Evolutionary conservation across 2,888 invertebrate genomes (phyloP), one percentile per base, ranked within the genome.

Genomic region (Mimachlamys varia): DNA sequence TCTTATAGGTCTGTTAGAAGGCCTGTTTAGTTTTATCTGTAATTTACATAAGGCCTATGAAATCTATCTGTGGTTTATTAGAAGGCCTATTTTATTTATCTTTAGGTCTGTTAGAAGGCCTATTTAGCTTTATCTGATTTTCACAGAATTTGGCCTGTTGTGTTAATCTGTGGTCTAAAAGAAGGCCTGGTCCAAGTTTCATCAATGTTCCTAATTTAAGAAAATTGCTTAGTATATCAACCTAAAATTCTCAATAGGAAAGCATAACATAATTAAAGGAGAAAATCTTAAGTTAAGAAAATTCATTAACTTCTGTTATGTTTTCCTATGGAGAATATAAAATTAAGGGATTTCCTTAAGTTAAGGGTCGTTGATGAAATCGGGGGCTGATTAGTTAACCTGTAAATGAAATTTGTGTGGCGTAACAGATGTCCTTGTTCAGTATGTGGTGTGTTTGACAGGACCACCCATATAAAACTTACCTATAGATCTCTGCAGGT

Each of bases 401-500:
- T n/a, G n/a, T n/a, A n/a, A n/a, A n/a, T n/a, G n/a, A n/a, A n/a
- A n/a, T n/a, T n/a, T n/a, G n/a, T n/a, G n/a, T n/a, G n/a, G n/a
- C n/a, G n/a, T n/a, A n/a, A n/a, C 50, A 50, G 50, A 50, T 12
- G 15, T 50, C 7, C 50, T 50, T 50, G 50, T 50, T 50, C 15
- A 50, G n/a, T n/a, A n/a, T n/a, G n/a, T n/a, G n/a, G 17, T 44
- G 44, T 44, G 44, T 44, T 44, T 44, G 53, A 53, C 17, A 53
- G 53, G 19, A 5, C 19, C 15, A n/a, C 19, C 22, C 2, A 19
- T 19, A 17, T 58, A 2, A 49, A n/a, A 89, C 89, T 89, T 92
- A 94, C 94, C 94, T 62, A 94, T 89, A 76, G 92, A 93, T 90
- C 93, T 92, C 38, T 93, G 92, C 38, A 89, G 89, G 50, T 91